Evolutionary conservation across 2,888 invertebrate genomes (phyloP), one percentile per base, ranked within the genome.

Genomic region (Drosophila antonietae): DNA sequence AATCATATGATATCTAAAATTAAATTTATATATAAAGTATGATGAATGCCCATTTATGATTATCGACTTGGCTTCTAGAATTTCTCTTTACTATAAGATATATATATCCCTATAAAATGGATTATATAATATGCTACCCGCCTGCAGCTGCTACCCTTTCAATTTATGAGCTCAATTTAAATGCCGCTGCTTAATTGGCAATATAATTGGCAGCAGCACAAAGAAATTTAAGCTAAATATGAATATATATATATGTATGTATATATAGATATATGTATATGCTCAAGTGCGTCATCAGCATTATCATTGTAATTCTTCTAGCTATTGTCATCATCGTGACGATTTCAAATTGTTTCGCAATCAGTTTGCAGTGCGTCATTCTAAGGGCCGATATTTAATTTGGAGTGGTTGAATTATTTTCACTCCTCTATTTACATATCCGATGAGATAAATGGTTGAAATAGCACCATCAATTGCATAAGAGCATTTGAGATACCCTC

Each of bases 361-460:
- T 51, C 71, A 62, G 8, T 62, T 58, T 33, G 10, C 8, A 64
- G 68, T 76, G 78, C 76, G 73, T 77, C 76, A 76, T 69, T 59
- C 4, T 23, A 56, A 62, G 51, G 58, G 57, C 37, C 49, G 33
- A 37, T 53, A 14, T 49, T 59, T 43, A 33, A 15, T 4, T 64
- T 53, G 18, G 33, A 52, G 20, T 47, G 43, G 8, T 65, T 31
- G 28, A n/a, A 37, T 20, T 49, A 65, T 64, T 41, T 66, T 18
- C 64, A 35, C 52, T n/a, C 60, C 43, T 43, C 23, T 31, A 37
- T 81, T 81, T 78, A 68, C 80, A 78, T 66, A 83, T 60, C 65
- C 46, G 57, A 65, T 49, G 35, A 62, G 28, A 49, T 49, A 75
- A 71, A 75, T 61, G 47, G 39, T 18, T 58, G 31, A 43, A 33